Evolutionary conservation across 2,113 vertebrate species (phyloP).

Genomic region (Galeopterus variegatus): DNA sequence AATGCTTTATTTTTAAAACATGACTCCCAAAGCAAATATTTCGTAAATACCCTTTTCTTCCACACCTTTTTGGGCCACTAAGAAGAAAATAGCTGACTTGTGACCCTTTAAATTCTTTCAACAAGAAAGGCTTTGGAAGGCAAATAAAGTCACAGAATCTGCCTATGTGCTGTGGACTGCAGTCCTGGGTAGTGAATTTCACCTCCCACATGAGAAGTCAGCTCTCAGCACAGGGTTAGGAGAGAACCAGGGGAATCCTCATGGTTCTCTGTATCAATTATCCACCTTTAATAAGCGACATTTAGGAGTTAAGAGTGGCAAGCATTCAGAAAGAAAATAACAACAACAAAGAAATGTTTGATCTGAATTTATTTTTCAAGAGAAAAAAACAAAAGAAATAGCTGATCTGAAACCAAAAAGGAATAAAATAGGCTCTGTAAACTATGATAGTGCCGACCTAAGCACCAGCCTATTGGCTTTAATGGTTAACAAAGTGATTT

Average conservation of each 20-base stretch:
- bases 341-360: neutral
- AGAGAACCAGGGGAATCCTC: neutral
- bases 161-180: no score
- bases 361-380: neutral
- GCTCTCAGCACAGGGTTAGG: neutral
- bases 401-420: neutral
- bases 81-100: neutral
- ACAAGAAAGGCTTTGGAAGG: neutral
- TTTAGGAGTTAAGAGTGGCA: neutral
- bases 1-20: neutral
- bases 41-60: neutral
- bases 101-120: neutral
- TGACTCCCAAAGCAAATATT: neutral
- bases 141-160: neutral
- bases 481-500: constrained; percentile 31
- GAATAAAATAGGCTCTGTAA: neutral
- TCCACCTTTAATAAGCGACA: accelerated
- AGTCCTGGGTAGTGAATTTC: neutral
- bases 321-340: neutral
- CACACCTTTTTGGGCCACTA: neutral
- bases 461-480: neutral
- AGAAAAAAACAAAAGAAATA: neutral
- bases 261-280: neutral
- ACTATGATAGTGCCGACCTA: neutral
- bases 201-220: neutral